These are phyloP conservation scores for Lethenteron camtschaticum DNA, from an alignment of 2,113 vertebrate genomes.

Conservation along the genomic window DNA sequence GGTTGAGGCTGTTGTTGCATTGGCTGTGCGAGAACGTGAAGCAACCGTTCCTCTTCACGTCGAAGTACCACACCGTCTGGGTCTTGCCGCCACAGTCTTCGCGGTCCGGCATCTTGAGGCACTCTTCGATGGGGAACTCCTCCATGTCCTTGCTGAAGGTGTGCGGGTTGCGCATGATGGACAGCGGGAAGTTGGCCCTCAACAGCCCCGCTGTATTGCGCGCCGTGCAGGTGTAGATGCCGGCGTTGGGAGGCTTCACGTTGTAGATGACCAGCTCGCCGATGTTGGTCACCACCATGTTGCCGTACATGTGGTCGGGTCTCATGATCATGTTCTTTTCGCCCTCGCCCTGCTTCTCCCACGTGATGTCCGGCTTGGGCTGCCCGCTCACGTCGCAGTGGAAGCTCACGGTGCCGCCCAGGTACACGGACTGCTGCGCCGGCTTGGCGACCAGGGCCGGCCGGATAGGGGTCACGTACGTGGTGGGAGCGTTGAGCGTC, in stretches of 20 bases:
- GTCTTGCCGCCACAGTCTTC: conserved; percentile 49
- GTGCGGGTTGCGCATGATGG: conserved; percentile 31
- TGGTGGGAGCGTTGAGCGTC: conserved; percentile 38
- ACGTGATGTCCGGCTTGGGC: conserved; percentile 57
- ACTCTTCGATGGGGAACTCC: conserved; percentile 42
- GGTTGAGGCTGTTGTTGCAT: conserved; percentile 42
- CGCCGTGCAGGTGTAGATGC: conserved; percentile 63
- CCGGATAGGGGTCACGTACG: conserved; percentile 24
- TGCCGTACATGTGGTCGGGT: conserved; percentile 61
- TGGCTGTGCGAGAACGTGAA: conserved; percentile 48
- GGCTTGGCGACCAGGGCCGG: conserved; percentile 38
- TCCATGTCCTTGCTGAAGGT: conserved; percentile 14
- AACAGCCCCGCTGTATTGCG: conserved; percentile 42
- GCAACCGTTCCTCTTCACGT: conserved; percentile 67
- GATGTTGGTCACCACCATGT: conserved; percentile 71
- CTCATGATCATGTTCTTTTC: conserved; percentile 43
- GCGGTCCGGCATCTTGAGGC: conserved; percentile 35
- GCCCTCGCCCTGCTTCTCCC: conserved; percentile 58
- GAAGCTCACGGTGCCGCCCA: conserved; percentile 72
- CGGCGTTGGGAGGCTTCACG: conserved; percentile 41
- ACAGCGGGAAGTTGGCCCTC: conserved; percentile 42
- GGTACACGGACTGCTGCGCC: conserved; percentile 29
- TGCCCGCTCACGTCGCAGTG: conserved; percentile 47
- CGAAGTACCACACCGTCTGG: conserved; percentile 60
- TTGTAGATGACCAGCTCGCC: conserved; percentile 90